Evolutionary conservation across 2,888 invertebrate species (phyloP), one percentile per base, ranked within the genome.

Genomic region (Hecatera dysodea): DNA sequence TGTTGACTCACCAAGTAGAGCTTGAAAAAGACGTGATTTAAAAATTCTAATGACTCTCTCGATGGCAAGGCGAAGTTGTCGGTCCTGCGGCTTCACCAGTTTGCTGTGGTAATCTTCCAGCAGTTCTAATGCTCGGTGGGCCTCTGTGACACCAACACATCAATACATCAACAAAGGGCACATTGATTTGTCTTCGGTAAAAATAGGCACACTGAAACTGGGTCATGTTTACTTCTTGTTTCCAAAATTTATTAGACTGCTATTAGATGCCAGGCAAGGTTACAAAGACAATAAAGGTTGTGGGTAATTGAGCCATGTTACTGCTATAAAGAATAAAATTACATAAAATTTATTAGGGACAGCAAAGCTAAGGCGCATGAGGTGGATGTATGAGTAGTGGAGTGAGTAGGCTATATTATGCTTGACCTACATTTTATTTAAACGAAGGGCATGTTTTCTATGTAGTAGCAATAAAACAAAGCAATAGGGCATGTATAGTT

Each of bases 1-100:
- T 69, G 33, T 17, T 61, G 46, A 88, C 94, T 87, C 96, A 99
- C 99, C 99, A 96, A 99, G 97, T 86, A 99, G 96, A 83, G 99
- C 99, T 96, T 99, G 99, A 96, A 99, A 99, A 80, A 99, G 97
- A 79, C 99, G 97, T 88, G 99, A 99, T 96, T 99, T 99, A 97
- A 99, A 99, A 95, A 99, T 99, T 90, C 99, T 97, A 94, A 99
- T 99, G 91, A 99, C 99, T 87, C 99, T 97, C 96, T 99, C 99
- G 93, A 99, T 99, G 86, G 99, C 99, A 88, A 98, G 97, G 86
- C 99, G 97, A 86, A 99, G 97, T 92, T 99, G 99, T 90, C 98
- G 98, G 95, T 99, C 99, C 93, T 99, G 98, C 67, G 99, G 98
- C 93, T 98, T 98, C 86, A 98, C 98, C 90, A 99, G 96, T 94